Percentiles rank a stretch among this genome's conserved stretches.
These are phyloP conservation scores for Nemurella pictetii DNA, from an alignment of 2,888 invertebrate species.

Conservation along the genomic window DNA sequence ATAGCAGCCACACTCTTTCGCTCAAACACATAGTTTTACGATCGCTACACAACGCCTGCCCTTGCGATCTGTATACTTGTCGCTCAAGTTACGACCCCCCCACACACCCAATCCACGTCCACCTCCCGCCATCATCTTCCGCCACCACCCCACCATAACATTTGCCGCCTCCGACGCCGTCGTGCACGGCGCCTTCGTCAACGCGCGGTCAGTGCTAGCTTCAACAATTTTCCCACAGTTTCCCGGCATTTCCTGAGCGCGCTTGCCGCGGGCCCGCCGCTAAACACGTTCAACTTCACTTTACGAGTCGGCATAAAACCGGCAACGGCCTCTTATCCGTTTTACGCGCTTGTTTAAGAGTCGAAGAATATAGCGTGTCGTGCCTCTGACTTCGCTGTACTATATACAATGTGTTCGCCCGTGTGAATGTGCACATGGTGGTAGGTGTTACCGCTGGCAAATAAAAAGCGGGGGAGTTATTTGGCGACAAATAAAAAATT, in stretches of 20 bases:
- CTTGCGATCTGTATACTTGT: neutral
- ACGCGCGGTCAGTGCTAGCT: neutral
- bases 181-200: neutral
- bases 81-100: neutral
- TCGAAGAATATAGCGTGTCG: neutral
- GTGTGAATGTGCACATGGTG: neutral
- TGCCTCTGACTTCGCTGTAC: slow-evolving; percentile 3
- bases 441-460: neutral
- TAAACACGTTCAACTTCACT: neutral
- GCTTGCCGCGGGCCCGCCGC: no score
- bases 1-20: neutral
- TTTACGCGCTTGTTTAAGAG: slow-evolving; percentile 1
- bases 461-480: neutral
- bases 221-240: neutral
- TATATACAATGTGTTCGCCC: no score
- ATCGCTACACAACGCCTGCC: neutral
- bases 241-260: no score
- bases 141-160: neutral
- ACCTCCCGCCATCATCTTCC: neutral
- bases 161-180: neutral
- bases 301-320: slow-evolving; percentile 13
- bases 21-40: neutral
- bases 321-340: neutral
- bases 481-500: neutral
- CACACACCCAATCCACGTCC: neutral